A percentile compares a stretch with the other conserved stretches of the same genome.
phyloP scores from a whole-genome alignment of 2,113 vertebrate genomes.

The Tupaia chinensis region DNA sequence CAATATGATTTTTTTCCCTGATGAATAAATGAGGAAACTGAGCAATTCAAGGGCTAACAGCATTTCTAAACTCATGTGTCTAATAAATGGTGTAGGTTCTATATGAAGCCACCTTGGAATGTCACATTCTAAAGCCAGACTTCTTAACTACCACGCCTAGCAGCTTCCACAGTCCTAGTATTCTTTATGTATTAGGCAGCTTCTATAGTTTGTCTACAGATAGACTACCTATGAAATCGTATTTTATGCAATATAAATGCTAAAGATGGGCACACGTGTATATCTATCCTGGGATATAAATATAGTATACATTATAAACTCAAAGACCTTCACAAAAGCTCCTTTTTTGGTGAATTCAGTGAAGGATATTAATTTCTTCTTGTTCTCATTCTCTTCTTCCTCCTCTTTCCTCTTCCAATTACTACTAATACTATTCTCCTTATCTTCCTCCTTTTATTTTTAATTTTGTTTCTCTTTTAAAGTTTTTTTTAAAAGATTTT shows the following conservation, averaged over 20 bases:
- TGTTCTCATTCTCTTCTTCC: background rate
- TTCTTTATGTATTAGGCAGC: background rate
- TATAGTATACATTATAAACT: background rate
- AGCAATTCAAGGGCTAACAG: background rate
- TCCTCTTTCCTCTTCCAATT: background rate
- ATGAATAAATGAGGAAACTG: background rate
- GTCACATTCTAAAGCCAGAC: background rate
- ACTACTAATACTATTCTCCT: background rate
- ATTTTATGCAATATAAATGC: background rate
- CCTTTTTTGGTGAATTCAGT: background rate
- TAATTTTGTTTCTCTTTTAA: background rate
- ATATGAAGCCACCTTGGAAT: background rate
- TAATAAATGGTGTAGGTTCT: background rate
- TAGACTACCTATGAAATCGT: background rate
- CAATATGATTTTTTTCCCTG: background rate
- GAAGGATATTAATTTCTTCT: background rate
- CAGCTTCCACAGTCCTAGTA: background rate
- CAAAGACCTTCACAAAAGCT: background rate
- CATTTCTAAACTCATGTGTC: background rate
- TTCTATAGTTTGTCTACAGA: background rate
- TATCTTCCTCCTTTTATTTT: background rate
- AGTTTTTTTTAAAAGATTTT: background rate
- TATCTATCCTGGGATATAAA: background rate
- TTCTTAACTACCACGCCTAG: background rate
- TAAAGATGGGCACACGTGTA: background rate